These are phyloP conservation scores for Contarinia nasturtii DNA, from an alignment of 1,140 invertebrate species.

Conservation along the genomic window DNA sequence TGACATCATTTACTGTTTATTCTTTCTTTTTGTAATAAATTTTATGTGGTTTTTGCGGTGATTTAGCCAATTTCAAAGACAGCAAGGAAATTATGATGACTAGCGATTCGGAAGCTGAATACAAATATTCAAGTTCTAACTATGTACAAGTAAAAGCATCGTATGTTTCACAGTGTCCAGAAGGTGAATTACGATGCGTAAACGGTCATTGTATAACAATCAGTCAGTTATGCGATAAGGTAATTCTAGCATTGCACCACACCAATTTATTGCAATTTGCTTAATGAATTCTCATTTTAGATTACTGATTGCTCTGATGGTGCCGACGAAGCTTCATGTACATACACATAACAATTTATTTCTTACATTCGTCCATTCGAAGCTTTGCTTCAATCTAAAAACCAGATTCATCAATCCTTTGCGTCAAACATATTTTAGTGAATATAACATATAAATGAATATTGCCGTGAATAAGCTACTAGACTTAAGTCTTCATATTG, in stretches of 20 bases:
- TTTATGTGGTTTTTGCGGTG: not conserved
- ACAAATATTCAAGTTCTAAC: constrained; percentile 20
- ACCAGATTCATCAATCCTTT: too few species aligned
- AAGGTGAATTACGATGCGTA: constrained; percentile 35
- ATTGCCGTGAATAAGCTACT: too few species aligned
- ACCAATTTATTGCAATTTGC: not conserved
- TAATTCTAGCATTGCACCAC: constrained; percentile 4
- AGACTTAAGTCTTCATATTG: too few species aligned
- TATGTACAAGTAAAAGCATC: not conserved
- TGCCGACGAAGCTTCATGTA: constrained; percentile 38
- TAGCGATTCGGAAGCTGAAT: constrained; percentile 24
- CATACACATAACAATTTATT: constrained; percentile 7
- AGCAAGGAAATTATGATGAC: constrained; percentile 28
- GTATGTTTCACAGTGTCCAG: constrained; percentile 26
- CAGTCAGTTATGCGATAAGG: constrained; percentile 37
- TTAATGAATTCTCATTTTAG: constrained; percentile 3
- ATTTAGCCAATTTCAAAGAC: constrained; percentile 21
- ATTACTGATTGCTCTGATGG: constrained; percentile 37
- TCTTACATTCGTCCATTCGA: not conserved
- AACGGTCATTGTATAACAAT: constrained; percentile 40
- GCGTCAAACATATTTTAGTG: too few species aligned
- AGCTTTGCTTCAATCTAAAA: too few species aligned
- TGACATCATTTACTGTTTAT: not conserved
- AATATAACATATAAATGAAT: too few species aligned
- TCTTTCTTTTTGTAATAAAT: not conserved